Evolutionary conservation across 2,113 vertebrate genomes (phyloP).

Genomic region (Bubalus kerabau): DNA sequence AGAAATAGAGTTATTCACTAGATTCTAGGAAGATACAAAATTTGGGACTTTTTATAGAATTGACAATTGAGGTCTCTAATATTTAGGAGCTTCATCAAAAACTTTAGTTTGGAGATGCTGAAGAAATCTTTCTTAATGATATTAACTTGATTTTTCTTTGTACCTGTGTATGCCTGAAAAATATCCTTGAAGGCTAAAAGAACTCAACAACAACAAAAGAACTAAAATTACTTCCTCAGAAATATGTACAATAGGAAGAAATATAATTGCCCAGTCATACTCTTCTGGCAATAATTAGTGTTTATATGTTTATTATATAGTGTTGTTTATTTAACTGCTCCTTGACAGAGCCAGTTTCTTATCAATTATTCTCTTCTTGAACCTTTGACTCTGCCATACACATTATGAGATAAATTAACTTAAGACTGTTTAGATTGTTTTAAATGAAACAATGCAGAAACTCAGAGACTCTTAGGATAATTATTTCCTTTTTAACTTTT

Average conservation of each 20-base stretch:
- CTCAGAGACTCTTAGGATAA: neutral
- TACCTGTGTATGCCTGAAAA: neutral
- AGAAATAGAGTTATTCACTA: neutral
- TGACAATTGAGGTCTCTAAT: neutral
- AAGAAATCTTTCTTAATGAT: neutral
- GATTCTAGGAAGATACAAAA: neutral
- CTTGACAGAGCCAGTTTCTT: neutral
- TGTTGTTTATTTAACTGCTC: neutral
- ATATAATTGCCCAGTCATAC: neutral
- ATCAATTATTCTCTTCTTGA: neutral
- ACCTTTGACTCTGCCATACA: neutral
- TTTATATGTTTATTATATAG: neutral
- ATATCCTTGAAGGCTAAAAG: neutral
- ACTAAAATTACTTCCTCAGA: neutral
- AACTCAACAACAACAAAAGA: neutral
- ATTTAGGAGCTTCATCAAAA: neutral
- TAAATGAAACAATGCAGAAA: neutral
- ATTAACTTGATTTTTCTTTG: slow-evolving; percentile 27
- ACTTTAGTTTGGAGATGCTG: neutral
- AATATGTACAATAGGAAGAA: neutral
- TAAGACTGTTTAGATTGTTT: neutral
- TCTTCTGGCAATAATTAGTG: neutral
- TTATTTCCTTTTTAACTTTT: neutral
- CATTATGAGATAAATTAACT: neutral
- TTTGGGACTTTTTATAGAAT: neutral